phyloP scores from a whole-genome alignment of 2,888 invertebrate genomes.

The Pollenia angustigena region DNA sequence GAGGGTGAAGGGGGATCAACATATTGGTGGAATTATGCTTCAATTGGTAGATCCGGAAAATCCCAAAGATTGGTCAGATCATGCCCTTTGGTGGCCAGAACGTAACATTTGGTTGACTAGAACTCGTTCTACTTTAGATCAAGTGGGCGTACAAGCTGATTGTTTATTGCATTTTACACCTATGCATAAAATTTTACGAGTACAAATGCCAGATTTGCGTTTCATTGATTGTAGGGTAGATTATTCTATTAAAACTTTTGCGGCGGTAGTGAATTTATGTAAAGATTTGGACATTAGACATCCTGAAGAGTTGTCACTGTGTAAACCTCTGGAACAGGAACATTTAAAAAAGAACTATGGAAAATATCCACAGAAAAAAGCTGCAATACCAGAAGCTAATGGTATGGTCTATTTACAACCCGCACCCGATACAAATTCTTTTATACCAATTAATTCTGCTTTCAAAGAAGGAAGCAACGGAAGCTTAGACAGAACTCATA shows the following conservation, averaged over 20 bases:
- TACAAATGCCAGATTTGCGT: constrained; percentile 96
- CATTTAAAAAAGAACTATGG: constrained; percentile 95
- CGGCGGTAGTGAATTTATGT: constrained; percentile 94
- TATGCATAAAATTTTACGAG: constrained; percentile 96
- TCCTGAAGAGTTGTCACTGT: constrained; percentile 98
- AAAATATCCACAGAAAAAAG: constrained; percentile 86
- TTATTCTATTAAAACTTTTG: constrained; percentile 98
- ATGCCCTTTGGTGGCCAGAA: constrained; percentile 99
- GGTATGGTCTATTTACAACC: constrained; percentile 83
- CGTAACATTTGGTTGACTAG: constrained; percentile 97
- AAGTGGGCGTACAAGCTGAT: constrained; percentile 98
- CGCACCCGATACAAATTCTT: constrained; percentile 92
- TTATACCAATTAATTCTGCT: constrained; percentile 89
- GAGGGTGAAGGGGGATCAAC: constrained; percentile 97
- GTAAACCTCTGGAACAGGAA: constrained; percentile 92
- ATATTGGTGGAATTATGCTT: constrained; percentile 99
- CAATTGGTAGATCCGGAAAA: constrained; percentile 98
- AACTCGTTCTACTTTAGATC: constrained; percentile 97
- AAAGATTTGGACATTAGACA: constrained; percentile 97
- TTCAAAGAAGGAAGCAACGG: constrained; percentile 88
- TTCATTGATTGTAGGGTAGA: constrained; percentile 96
- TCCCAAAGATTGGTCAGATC: constrained; percentile 99
- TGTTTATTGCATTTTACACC: constrained; percentile 97
- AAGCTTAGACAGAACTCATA: constrained; percentile 86
- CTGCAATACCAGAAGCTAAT: constrained; percentile 82